phyloP scores from a whole-genome alignment of 1,140 invertebrate species.

The Atopsyche davidsoni region DNA sequence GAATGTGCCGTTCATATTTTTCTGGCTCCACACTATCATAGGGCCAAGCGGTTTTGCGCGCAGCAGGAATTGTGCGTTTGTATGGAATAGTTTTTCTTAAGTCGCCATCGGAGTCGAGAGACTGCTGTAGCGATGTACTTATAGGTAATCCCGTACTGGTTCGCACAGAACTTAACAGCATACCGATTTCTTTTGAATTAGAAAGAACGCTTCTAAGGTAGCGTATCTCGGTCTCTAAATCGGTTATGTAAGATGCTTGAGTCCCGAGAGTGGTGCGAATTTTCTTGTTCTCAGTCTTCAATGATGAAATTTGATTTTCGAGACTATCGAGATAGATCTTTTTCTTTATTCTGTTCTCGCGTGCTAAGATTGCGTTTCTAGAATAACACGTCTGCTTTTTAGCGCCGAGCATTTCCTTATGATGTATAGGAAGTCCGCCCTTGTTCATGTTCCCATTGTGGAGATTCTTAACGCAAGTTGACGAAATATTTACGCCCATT shows the following conservation, averaged over 20 bases:
- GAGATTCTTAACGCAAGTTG: constrained; percentile 14
- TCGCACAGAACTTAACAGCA: constrained; percentile 42
- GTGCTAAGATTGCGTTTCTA: constrained; percentile 48
- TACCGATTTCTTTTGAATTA: constrained; percentile 45
- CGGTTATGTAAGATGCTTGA: constrained; percentile 41
- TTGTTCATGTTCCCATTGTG: background rate
- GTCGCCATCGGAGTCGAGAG: constrained; percentile 1
- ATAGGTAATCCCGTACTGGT: constrained; percentile 34
- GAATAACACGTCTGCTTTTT: constrained; percentile 13
- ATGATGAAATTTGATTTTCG: constrained; percentile 39
- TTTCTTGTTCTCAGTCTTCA: constrained; percentile 43
- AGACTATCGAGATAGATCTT: constrained; percentile 49
- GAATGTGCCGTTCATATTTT: background rate
- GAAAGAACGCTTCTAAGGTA: constrained; percentile 48
- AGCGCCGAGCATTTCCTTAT: background rate
- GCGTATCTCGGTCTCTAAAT: constrained; percentile 42
- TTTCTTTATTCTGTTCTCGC: constrained; percentile 50
- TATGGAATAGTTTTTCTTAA: too few relatives aligned
- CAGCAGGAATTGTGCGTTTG: background rate
- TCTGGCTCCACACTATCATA: background rate
- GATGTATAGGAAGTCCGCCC: background rate
- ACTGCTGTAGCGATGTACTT: constrained; percentile 9
- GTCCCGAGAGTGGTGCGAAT: constrained; percentile 39
- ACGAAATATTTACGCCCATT: constrained; percentile 1
- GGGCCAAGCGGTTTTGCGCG: background rate